Percentiles rank a stretch among this genome's conserved stretches.
Evolutionary conservation across 2,113 vertebrate species (phyloP).

Genomic region (Lathamus discolor): DNA sequence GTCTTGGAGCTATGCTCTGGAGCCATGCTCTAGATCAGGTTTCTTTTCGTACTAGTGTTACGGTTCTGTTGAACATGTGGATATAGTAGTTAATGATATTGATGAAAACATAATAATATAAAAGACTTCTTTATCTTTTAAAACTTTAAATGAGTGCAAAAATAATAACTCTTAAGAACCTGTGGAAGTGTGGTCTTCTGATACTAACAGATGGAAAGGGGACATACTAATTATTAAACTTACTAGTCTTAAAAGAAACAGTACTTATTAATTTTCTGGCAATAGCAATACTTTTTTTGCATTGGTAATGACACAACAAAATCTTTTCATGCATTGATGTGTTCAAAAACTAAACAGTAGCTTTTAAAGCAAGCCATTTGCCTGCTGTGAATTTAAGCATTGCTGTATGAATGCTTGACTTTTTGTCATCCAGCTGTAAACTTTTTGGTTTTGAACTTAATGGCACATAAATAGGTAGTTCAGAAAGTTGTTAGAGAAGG

Average conservation of each 20-base stretch:
- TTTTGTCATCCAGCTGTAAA: not conserved
- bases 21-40: not conserved
- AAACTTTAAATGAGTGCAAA: not conserved
- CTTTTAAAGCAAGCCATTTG: not conserved
- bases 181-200: not conserved
- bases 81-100: not conserved
- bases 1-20: not conserved
- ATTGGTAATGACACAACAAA: not conserved
- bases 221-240: not conserved
- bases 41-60: not conserved
- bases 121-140: not conserved
- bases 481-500: not conserved
- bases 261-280: not conserved
- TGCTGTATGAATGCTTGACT: not conserved
- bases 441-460: not conserved
- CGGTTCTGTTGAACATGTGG: not conserved
- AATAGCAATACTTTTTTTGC: not conserved
- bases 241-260: not conserved
- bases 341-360: not conserved
- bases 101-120: not conserved
- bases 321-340: rapidly evolving
- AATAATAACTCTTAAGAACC: not conserved
- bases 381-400: not conserved
- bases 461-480: not conserved
- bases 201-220: not conserved